phyloP scores from a whole-genome alignment of 2,888 invertebrate species.

The Pollenia angustigena region DNA sequence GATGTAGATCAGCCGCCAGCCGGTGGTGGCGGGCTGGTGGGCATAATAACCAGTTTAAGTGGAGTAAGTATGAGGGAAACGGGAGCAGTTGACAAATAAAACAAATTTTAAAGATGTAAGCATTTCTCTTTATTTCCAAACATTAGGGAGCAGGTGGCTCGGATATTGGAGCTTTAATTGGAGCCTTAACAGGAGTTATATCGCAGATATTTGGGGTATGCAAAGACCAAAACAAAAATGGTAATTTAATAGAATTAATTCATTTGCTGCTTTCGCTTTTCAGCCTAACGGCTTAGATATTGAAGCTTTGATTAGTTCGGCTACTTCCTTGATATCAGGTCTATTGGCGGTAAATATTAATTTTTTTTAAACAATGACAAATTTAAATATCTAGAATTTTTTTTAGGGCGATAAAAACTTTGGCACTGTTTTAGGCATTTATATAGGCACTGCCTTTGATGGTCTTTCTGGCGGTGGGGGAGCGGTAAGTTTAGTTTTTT shows the following conservation, averaged over 20 bases:
- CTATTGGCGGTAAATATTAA: slow-evolving; percentile 77
- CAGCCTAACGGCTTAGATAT: slow-evolving; percentile 83
- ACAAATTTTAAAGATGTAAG: slow-evolving; percentile 13
- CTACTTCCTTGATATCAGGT: slow-evolving; percentile 82
- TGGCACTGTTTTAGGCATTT: slow-evolving; percentile 82
- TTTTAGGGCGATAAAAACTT: slow-evolving; percentile 83
- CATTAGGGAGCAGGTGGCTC: slow-evolving; percentile 83
- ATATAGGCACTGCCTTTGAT: slow-evolving; percentile 83
- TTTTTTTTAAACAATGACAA: not conserved
- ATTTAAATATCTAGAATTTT: not conserved
- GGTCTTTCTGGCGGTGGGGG: slow-evolving; percentile 84
- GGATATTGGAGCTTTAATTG: slow-evolving; percentile 83
- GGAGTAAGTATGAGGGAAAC: slow-evolving; percentile 79
- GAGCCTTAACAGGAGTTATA: slow-evolving; percentile 82
- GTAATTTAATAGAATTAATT: not conserved
- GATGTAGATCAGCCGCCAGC: slow-evolving; percentile 56
- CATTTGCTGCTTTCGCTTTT: slow-evolving; percentile 10
- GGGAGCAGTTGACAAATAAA: slow-evolving; percentile 7
- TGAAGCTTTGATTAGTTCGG: slow-evolving; percentile 80
- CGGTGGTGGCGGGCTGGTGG: slow-evolving; percentile 81
- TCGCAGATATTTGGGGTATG: slow-evolving; percentile 83
- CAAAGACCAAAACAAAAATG: not conserved
- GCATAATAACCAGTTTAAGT: slow-evolving; percentile 83
- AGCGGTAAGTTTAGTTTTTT: slow-evolving; percentile 78
- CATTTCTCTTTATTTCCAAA: slow-evolving; percentile 1